These are phyloP conservation scores for Cossypha caffra DNA, from an alignment of 2,797 vertebrate species.

Conservation along the genomic window DNA sequence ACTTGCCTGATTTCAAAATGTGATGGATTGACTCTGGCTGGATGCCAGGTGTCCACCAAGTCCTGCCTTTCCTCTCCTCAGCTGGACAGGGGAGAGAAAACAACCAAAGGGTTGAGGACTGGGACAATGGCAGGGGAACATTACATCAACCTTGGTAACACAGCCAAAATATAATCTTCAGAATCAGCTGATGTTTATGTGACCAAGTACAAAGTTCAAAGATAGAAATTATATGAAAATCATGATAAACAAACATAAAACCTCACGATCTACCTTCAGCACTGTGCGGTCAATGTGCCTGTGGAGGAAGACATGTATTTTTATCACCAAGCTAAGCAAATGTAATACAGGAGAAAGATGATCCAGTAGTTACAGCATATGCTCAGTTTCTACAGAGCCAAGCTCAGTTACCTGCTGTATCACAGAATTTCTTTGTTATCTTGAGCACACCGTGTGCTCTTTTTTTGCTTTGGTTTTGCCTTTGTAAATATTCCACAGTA, in stretches of 20 bases:
- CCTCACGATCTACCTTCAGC: conserved; percentile 11
- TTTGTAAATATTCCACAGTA: conserved; percentile 7
- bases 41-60: neutral
- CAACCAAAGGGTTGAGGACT: neutral
- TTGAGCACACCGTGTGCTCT: neutral
- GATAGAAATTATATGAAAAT: neutral
- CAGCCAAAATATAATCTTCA: neutral
- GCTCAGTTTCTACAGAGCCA: neutral
- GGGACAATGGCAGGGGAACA: neutral
- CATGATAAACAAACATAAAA: conserved; percentile 48
- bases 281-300: neutral
- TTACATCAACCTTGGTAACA: neutral
- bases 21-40: neutral
- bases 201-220: neutral
- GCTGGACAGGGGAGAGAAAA: neutral
- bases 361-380: conserved; percentile 52
- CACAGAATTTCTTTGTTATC: conserved; percentile 59
- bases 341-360: conserved; percentile 43
- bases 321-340: conserved; percentile 28
- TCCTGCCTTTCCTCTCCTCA: neutral
- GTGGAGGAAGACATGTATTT: conserved; percentile 39
- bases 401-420: conserved; percentile 50
- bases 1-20: neutral
- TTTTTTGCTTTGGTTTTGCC: neutral
- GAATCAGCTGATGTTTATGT: neutral